These are phyloP conservation scores for Xiphias gladius DNA, from an alignment of 2,113 vertebrate genomes.

Conservation along the genomic window DNA sequence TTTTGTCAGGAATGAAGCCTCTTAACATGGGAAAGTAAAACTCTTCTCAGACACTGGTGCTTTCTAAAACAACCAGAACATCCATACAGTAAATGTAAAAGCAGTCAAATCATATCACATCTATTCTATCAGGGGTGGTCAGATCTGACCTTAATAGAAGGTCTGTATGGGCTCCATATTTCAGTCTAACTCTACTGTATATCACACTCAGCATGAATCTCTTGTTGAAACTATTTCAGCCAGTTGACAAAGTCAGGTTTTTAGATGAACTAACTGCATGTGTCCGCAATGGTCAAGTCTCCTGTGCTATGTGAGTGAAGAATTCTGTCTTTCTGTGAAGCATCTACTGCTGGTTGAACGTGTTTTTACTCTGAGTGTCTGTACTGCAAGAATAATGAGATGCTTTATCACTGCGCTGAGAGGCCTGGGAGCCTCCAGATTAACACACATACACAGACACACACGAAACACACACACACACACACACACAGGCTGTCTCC, in stretches of 20 bases:
- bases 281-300: background rate
- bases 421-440: constrained; percentile 73
- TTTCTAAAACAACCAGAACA: background rate
- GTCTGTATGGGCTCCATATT: too few species aligned
- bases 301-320: constrained; percentile 2
- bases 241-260: background rate
- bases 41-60: background rate
- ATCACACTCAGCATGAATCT: background rate
- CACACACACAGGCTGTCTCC: constrained; percentile 70
- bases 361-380: constrained; percentile 43
- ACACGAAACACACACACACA: constrained; percentile 44
- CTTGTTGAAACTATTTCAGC: background rate
- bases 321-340: background rate
- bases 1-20: background rate
- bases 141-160: too few species aligned
- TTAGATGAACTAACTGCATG: background rate
- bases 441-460: constrained; percentile 51
- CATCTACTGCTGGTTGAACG: constrained; percentile 59
- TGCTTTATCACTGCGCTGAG: constrained; percentile 78
- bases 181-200: background rate
- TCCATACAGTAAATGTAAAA: background rate
- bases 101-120: background rate
- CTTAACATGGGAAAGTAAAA: background rate
- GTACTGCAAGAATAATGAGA: constrained; percentile 77
- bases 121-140: background rate